Base-by-base conservation (phyloP, 53 echinoderm and acorn worm genomes). In the Temnopleurus reevesii region DNA sequence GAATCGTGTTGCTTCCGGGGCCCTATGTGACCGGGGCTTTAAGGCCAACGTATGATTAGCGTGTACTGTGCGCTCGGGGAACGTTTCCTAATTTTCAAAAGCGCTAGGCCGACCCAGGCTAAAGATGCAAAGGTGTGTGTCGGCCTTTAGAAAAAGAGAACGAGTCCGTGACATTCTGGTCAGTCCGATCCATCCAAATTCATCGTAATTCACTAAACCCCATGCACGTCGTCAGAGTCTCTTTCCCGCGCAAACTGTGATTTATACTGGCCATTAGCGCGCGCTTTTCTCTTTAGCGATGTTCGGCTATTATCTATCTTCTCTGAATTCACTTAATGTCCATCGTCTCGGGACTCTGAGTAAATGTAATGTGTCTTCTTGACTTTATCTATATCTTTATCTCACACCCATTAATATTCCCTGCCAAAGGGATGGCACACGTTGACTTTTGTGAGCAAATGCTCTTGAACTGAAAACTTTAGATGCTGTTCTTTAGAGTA, bases 201-300 rank as follows among this genome's bases (percentile, higher is more conserved):
- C 28, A 71, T 71, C 43, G 0, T 71, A 71, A 43, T 71, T 38
- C 41, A 9, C 71, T 36, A 4, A 66, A 21, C 21, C 43, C 23
- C n/a, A n/a, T n/a, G n/a, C n/a, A n/a, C n/a, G n/a, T 38, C 71
- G 71, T 71, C 71, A 2, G 41, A 71, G 36, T n/a, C 41, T 21
- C n/a, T 71, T 71, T 71, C 71, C 71, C 41, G 2, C 41, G n/a
- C n/a, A n/a, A 21, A 21, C n/a, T 6, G 1, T 71, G 71, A 71
- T 71, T 71, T 71, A 71, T 41, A 23, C 71, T 71, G 0, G 41
- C 71, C 71, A 71, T 71, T 71, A 71, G 71, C 41, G 64, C 64
- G 34, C 34, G 31, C 8, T 64, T 41, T 41, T 71, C 38, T 41
- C 41, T 38, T 71, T 71, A 71, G n/a, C 71, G 36, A 36, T 41